These are phyloP conservation scores for Pogonomyrmex barbatus DNA, from an alignment of 1,140 invertebrate species.

Conservation along the genomic window DNA sequence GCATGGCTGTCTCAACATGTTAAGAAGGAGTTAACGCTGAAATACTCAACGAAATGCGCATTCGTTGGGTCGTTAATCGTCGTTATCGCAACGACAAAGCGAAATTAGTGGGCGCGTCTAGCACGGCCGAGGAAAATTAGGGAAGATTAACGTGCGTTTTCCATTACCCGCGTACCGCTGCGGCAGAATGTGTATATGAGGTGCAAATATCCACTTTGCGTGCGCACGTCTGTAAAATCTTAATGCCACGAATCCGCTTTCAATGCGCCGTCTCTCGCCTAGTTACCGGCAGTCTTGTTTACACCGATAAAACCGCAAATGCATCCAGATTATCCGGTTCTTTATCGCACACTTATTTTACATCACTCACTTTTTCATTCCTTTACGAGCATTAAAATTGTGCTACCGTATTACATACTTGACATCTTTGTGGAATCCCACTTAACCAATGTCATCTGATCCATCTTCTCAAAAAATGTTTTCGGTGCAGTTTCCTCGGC, in stretches of 20 bases:
- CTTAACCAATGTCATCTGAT: neutral
- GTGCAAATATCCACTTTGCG: conserved; percentile 53
- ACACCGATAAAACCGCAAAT: conserved; percentile 52
- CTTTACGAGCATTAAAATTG: neutral
- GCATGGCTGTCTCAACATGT: neutral
- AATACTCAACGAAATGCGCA: conserved; percentile 40
- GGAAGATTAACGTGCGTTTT: conserved; percentile 60
- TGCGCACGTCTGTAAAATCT: conserved; percentile 46
- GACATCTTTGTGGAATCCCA: neutral
- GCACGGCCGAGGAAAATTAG: conserved; percentile 52
- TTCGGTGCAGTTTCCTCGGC: neutral
- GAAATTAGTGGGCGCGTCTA: conserved; percentile 36
- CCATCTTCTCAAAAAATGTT: neutral
- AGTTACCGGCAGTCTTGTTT: conserved; percentile 53
- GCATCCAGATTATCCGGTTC: conserved; percentile 70
- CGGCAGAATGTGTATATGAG: conserved; percentile 43
- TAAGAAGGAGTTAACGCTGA: conserved; percentile 3
- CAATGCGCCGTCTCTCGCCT: conserved; percentile 17
- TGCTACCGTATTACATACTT: neutral
- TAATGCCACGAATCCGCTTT: conserved; percentile 60
- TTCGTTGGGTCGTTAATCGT: conserved; percentile 19
- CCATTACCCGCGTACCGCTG: conserved; percentile 35
- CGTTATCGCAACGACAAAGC: conserved; percentile 36
- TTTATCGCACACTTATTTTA: conserved; percentile 66
- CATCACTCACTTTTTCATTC: conserved; percentile 45